These are phyloP conservation scores for Corticium candelabrum DNA, from an alignment of 37 sponge, comb jelly and placozoan species.

Conservation along the genomic window DNA sequence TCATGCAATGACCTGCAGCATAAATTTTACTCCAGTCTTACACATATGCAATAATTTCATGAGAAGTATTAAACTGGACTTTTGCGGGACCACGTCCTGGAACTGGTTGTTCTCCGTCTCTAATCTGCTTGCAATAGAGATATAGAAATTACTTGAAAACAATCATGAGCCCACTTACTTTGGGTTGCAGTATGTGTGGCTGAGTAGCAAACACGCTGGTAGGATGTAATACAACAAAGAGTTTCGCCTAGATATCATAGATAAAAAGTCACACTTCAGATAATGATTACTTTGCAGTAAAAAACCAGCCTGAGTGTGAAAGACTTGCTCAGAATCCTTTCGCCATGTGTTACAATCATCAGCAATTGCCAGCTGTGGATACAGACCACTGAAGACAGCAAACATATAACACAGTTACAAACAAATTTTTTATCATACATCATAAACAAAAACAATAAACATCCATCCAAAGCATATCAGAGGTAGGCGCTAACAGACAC, in stretches of 20 bases:
- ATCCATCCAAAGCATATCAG: background rate
- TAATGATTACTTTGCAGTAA: too few species aligned
- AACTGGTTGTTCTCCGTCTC: too few species aligned
- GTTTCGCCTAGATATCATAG: slow-evolving; percentile 34
- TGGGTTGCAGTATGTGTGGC: slow-evolving; percentile 50
- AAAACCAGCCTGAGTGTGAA: slow-evolving; percentile 70
- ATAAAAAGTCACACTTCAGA: too few species aligned
- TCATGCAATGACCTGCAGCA: too few species aligned
- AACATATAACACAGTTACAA: too few species aligned
- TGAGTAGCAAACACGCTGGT: slow-evolving; percentile 68
- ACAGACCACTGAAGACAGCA: slow-evolving; percentile 59
- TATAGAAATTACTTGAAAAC: too few species aligned
- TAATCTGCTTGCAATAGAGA: too few species aligned
- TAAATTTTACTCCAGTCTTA: too few species aligned
- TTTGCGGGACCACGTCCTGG: too few species aligned
- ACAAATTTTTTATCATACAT: too few species aligned
- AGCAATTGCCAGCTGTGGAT: slow-evolving; percentile 79
- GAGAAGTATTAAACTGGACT: background rate
- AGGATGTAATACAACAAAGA: slow-evolving; percentile 68
- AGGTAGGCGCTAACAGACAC: background rate
- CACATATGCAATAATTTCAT: background rate
- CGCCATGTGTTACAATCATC: slow-evolving; percentile 76
- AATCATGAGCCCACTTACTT: slow-evolving; percentile 14
- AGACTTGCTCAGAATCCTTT: slow-evolving; percentile 76
- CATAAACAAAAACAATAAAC: too few species aligned